Percentiles rank a stretch among this genome's conserved stretches.
Evolutionary conservation across 2,113 vertebrate genomes (phyloP).

Genomic region (Mugil cephalus): DNA sequence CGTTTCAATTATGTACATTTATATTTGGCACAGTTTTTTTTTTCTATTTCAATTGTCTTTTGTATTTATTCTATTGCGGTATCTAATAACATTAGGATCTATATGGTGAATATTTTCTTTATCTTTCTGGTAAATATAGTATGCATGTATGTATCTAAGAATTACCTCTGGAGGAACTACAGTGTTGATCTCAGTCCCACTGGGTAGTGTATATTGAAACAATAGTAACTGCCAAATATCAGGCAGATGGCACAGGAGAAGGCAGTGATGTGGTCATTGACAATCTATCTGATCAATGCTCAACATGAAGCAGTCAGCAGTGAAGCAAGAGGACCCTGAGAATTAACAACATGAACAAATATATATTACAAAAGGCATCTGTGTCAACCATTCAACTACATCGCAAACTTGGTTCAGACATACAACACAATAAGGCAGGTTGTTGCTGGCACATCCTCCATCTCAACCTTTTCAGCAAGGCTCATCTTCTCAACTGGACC

Average conservation of each 20-base stretch:
- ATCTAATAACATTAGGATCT: no score
- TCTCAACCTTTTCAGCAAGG: neutral
- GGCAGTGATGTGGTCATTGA: no score
- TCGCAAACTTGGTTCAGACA: neutral
- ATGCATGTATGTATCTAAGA: no score
- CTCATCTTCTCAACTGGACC: neutral
- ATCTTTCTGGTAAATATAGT: no score
- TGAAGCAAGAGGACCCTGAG: constrained; percentile 13
- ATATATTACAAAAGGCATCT: neutral
- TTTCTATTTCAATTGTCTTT: no score
- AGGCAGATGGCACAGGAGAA: no score
- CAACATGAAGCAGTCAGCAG: no score
- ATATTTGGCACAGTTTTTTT: no score
- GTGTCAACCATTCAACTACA: neutral
- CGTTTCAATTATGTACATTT: no score
- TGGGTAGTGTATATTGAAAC: constrained; percentile 14
- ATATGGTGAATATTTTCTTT: no score
- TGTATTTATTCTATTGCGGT: no score
- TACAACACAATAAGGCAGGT: constrained; percentile 31
- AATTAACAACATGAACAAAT: neutral
- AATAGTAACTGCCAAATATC: constrained; percentile 14
- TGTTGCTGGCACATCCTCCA: constrained; percentile 16
- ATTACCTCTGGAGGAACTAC: constrained; percentile 13
- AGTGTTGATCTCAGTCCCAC: constrained; percentile 7
- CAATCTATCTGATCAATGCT: no score